Evolutionary conservation across 2,113 vertebrate species (phyloP).

Genomic region (Scophthalmus maximus): DNA sequence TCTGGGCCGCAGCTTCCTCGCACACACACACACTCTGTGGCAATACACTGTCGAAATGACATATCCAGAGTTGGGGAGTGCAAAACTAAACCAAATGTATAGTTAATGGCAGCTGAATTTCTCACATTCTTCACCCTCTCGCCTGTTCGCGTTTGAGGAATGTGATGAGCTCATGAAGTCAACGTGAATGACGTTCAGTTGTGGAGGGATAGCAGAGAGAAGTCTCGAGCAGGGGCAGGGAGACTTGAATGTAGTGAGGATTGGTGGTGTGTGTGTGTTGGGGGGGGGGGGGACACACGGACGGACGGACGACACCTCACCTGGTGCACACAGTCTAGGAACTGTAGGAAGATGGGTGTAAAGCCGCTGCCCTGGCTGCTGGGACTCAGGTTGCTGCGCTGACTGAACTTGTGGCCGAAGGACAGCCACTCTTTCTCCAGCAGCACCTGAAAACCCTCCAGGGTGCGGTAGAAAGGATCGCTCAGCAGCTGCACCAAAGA

Average conservation of each 20-base stretch:
- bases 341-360: slow-evolving; percentile 94
- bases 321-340: slow-evolving; percentile 98
- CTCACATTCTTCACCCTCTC: slow-evolving; percentile 13
- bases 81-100: slow-evolving; percentile 61
- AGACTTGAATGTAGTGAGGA: neutral
- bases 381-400: slow-evolving; percentile 91
- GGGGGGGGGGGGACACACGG: neutral
- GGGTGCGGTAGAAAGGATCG: slow-evolving; percentile 96
- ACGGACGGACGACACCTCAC: too few relatives aligned
- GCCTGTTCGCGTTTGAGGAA: slow-evolving; percentile 49
- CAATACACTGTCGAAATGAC: slow-evolving; percentile 40
- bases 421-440: slow-evolving; percentile 98
- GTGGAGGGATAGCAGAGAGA: slow-evolving; percentile 13
- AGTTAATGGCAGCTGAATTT: slow-evolving; percentile 48
- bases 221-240: slow-evolving; percentile 21
- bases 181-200: slow-evolving; percentile 30
- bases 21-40: slow-evolving; percentile 27
- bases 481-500: slow-evolving; percentile 94
- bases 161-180: slow-evolving; percentile 68
- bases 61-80: slow-evolving; percentile 41
- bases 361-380: slow-evolving; percentile 94
- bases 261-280: too few relatives aligned
- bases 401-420: slow-evolving; percentile 97
- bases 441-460: slow-evolving; percentile 96
- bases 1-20: slow-evolving; percentile 71